Evolutionary conservation across 2,113 vertebrate genomes (phyloP), one percentile per base, ranked within the genome.

Genomic region (Phrynosoma blainvillii): DNA sequence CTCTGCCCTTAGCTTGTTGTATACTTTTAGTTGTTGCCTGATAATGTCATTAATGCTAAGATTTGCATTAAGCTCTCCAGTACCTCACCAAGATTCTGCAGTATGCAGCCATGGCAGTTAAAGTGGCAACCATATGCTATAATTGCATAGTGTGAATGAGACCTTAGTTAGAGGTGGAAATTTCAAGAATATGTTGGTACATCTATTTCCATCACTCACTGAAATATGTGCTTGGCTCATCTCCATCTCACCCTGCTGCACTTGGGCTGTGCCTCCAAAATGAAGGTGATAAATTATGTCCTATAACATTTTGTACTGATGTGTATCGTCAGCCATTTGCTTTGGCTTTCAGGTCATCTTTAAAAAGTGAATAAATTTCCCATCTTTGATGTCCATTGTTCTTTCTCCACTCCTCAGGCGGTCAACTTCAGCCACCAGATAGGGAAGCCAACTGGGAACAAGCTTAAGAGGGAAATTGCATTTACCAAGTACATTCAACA

Each of bases 281-380:
- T n/a, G 21, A 25, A 82, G 30, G 42, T 11, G 12, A 85, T 82
- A 59, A 78, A 70, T 76, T 66, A 70, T 77, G 71, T 76, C 71
- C 18, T 82, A 3, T 71, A 83, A 82, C 62, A 36, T 47, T 56
- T 47, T 82, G 65, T 82, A 77, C 54, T 47, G 88, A 68, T 78
- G 79, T 10, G 18, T 82, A 86, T 89, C 84, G 52, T 54, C 30
- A 52, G 56, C n/a, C 23, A 20, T 7, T 84, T 62, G 68, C 25
- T 6, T 25, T 52, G 66, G 42, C 77, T 79, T 47, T 36, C 54
- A 25, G 52, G 70, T 81, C 88, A 75, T 65, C 79, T 82, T 62
- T 7, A 32, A 86, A 59, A 59, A 86, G 30, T 25, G 30, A 30
- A 42, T 59, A 32, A n/a, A 76, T n/a, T 42, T 70, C 62, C 36